phyloP scores from a whole-genome alignment of 2,888 invertebrate species.

The Merodon equestris region DNA sequence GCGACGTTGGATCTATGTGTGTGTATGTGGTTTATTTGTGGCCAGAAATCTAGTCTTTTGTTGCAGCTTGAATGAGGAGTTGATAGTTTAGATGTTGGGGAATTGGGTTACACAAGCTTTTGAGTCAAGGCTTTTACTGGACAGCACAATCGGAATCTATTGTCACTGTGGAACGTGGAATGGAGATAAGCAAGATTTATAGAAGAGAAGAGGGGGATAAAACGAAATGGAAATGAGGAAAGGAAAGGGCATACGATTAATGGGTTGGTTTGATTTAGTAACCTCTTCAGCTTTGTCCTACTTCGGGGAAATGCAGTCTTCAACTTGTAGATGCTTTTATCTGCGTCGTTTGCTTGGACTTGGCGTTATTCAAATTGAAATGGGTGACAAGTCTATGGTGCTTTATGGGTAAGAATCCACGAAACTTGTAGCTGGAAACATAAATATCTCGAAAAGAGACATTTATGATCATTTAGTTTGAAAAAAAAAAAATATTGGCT shows the following conservation, averaged over 20 bases:
- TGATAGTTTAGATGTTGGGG: conserved; percentile 19
- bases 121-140: conserved; percentile 24
- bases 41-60: conserved; percentile 10
- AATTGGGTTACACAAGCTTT: conserved; percentile 52
- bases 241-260: conserved; percentile 6
- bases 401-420: too few relatives aligned
- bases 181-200: conserved; percentile 2
- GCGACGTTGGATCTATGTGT: conserved; percentile 17
- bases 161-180: conserved; percentile 7
- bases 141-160: conserved; percentile 6
- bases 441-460: too few relatives aligned
- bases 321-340: too few relatives aligned
- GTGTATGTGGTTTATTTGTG: conserved; percentile 19
- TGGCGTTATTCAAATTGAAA: too few relatives aligned
- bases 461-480: too few relatives aligned
- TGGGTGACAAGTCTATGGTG: too few relatives aligned
- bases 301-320: conserved; percentile 1
- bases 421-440: too few relatives aligned
- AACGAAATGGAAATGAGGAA: neutral
- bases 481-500: too few relatives aligned
- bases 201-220: neutral
- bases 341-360: too few relatives aligned
- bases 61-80: conserved; percentile 8
- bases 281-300: conserved; percentile 3
- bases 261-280: conserved; percentile 26